Evolutionary conservation across 1,140 invertebrate species (phyloP).

Genomic region (Chlorops oryzae): DNA sequence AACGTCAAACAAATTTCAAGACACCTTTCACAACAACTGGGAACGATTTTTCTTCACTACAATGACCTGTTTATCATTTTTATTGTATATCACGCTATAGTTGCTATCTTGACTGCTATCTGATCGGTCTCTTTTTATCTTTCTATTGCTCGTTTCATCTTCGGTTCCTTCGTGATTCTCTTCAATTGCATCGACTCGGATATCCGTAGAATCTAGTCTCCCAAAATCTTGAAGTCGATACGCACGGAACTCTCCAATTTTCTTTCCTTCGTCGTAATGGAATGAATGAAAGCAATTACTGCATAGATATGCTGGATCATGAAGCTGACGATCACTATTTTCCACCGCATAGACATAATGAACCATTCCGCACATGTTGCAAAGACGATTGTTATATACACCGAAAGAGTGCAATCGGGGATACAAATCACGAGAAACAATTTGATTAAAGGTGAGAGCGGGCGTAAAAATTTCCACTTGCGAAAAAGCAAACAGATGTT

Average conservation of each 20-base stretch:
- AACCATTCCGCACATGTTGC: conserved; percentile 52
- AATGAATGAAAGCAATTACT: conserved; percentile 59
- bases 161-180: background rate
- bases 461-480: conserved; percentile 57
- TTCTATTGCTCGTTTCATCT: background rate
- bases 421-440: conserved; percentile 44
- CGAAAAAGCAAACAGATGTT: conserved; percentile 75
- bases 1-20: background rate
- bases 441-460: conserved; percentile 29
- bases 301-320: conserved; percentile 63
- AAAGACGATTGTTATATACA: conserved; percentile 45
- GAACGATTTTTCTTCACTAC: background rate
- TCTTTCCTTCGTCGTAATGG: conserved; percentile 57
- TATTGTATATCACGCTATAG: background rate
- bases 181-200: background rate
- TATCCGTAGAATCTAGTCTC: background rate
- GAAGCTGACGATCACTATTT: conserved; percentile 55
- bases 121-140: too few relatives aligned
- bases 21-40: background rate
- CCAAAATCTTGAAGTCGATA: conserved; percentile 44
- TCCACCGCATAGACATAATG: conserved; percentile 56
- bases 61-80: background rate
- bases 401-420: conserved; percentile 52
- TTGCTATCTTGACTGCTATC: too few relatives aligned
- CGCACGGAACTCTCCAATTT: conserved; percentile 54